Evolutionary conservation across 2,113 vertebrate genomes (phyloP).

Genomic region (Mus musculus): GRCm39 chr1:177503501-177504000

Average conservation of each 20-base stretch:
- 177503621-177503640: neutral
- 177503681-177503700: neutral
- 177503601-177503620: neutral
- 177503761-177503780: neutral
- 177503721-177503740: neutral
- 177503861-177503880: neutral
- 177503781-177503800: neutral
- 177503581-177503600: neutral
- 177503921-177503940: neutral
- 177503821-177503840: constrained; percentile 36
- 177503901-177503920: constrained; percentile 40
- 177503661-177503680: neutral
- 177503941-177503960: neutral
- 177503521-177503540: neutral
- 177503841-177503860: neutral
- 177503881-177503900: neutral
- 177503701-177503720: neutral
- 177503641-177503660: neutral
- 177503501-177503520: neutral
- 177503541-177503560: neutral
- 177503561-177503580: neutral
- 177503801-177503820: neutral
- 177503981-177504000: neutral
- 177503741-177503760: constrained; percentile 37
- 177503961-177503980: neutral